Evolutionary conservation across 2,888 invertebrate genomes (phyloP).

Genomic region (Tipula unca): DNA sequence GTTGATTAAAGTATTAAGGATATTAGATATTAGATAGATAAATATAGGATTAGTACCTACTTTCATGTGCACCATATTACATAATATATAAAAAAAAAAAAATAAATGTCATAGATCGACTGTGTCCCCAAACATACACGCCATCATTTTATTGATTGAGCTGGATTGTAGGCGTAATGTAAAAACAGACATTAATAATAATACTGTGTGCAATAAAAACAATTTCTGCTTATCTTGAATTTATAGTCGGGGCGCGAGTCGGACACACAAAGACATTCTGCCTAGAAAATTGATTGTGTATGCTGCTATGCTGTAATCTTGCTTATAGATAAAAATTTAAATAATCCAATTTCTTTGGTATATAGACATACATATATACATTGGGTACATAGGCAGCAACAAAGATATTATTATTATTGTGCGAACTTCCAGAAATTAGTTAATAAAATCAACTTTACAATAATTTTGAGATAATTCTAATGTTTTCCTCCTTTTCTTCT

Average conservation of each 20-base stretch:
- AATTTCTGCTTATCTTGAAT: neutral
- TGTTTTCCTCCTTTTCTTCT: neutral
- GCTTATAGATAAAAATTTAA: neutral
- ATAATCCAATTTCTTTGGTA: neutral
- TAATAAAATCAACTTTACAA: conserved; percentile 14
- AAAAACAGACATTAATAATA: neutral
- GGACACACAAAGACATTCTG: neutral
- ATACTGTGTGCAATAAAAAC: neutral
- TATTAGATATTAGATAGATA: no score
- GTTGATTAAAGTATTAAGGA: neutral
- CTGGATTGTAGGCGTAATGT: neutral
- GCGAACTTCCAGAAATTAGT: neutral
- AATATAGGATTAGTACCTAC: neutral
- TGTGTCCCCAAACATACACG: neutral
- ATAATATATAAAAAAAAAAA: neutral
- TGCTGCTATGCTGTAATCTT: neutral
- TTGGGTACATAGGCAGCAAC: neutral
- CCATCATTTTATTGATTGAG: neutral
- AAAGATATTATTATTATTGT: neutral
- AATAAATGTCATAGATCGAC: neutral
- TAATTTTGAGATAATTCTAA: neutral
- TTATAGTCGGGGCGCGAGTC: neutral
- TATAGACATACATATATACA: neutral
- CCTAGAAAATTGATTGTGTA: neutral
- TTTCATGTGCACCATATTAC: neutral